Conservation (phyloP, 2,797 vertebrate genomes). For the Astyanax mexicanus region DNA sequence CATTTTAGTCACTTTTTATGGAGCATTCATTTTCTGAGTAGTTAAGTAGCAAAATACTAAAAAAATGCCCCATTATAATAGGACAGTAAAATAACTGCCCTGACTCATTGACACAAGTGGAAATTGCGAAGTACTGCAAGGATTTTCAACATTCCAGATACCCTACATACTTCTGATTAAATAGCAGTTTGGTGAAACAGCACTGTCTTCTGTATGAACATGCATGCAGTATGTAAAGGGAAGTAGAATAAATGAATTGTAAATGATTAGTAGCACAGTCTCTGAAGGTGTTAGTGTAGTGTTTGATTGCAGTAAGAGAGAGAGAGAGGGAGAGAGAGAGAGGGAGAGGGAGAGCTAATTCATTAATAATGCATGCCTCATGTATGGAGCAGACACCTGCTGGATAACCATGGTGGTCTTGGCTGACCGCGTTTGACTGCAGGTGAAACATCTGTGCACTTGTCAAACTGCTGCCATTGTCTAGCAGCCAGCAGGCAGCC, state of each 20-base stretch:
- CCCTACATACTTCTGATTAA: too few relatives aligned
- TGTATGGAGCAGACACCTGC: conserved; percentile 57
- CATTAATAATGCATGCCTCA: conserved; percentile 55
- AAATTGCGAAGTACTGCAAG: too few relatives aligned
- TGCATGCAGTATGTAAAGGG: neutral
- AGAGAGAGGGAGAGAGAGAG: conserved; percentile 1
- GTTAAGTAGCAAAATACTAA: too few relatives aligned
- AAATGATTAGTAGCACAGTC: too few relatives aligned
- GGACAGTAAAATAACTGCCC: too few relatives aligned
- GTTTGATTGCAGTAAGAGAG: conserved; percentile 11
- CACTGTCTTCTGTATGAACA: neutral
- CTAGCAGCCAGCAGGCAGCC: conserved; percentile 39
- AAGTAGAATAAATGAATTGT: neutral
- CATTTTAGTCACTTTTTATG: too few relatives aligned
- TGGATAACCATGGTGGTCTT: conserved; percentile 53
- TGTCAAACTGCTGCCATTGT: conserved; percentile 40
- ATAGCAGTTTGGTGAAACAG: too few relatives aligned
- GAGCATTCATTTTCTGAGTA: too few relatives aligned
- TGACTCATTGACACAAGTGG: too few relatives aligned
- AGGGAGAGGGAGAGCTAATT: conserved; percentile 17
- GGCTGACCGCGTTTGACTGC: conserved; percentile 52
- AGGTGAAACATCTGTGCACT: conserved; percentile 61
- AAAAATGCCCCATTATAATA: too few relatives aligned
- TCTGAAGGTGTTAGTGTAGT: neutral
- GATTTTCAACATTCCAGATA: too few relatives aligned